phyloP scores from a whole-genome alignment of 2,797 vertebrate genomes.

The Macroramphosus scolopax region DNA sequence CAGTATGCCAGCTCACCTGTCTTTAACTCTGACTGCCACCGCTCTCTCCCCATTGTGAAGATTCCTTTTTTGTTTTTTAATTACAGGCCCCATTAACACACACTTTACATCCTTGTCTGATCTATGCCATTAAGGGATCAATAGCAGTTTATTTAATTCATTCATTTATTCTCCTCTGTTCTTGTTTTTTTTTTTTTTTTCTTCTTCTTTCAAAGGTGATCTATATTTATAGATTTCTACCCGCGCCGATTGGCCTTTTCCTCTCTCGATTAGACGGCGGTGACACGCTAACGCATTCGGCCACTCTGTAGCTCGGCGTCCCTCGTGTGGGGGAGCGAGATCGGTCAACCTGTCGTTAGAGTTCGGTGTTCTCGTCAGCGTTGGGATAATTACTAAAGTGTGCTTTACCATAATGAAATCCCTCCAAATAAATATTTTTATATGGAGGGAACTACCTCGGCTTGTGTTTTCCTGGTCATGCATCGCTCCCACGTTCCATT shows the following conservation, averaged over 20 bases:
- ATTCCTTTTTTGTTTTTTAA: conserved; percentile 36
- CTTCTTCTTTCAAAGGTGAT: conserved; percentile 34
- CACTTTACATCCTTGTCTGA: conserved; percentile 62
- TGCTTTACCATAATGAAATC: conserved; percentile 8
- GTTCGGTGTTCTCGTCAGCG: background rate
- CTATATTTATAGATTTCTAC: conserved; percentile 65
- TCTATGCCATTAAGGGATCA: conserved; percentile 67
- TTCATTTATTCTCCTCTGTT: conserved; percentile 54
- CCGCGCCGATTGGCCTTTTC: conserved; percentile 36
- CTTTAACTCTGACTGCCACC: conserved; percentile 13
- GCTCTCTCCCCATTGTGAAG: conserved; percentile 6
- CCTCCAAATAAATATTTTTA: conserved; percentile 5
- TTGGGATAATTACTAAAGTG: conserved; percentile 12
- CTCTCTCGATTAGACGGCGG: conserved; percentile 27
- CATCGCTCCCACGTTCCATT: conserved; percentile 34
- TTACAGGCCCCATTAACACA: conserved; percentile 64
- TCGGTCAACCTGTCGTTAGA: background rate
- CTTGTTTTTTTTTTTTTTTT: background rate
- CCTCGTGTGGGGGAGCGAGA: background rate
- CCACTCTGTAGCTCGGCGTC: conserved; percentile 6
- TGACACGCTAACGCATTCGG: conserved; percentile 43
- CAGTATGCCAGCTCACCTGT: conserved; percentile 8
- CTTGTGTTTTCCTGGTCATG: conserved; percentile 2
- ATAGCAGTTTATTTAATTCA: conserved; percentile 63
- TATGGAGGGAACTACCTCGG: conserved; percentile 10